A percentile compares a stretch with the other conserved stretches of the same genome.
phyloP scores from a whole-genome alignment of 2,797 vertebrate genomes.

The Acanthopagrus latus region DNA sequence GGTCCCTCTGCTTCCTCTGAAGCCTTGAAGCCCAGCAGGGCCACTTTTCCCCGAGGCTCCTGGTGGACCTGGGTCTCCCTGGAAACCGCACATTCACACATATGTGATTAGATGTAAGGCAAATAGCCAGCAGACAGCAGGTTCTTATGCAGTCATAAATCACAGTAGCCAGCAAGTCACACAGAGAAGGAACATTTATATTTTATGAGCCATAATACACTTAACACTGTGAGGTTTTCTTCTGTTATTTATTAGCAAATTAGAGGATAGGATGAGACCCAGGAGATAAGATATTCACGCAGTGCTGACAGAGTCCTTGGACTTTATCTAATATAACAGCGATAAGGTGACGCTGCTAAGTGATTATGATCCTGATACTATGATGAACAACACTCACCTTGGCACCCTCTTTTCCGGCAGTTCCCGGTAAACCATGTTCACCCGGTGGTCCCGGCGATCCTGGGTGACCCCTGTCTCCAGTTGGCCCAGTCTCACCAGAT shows the following conservation, averaged over 20 bases:
- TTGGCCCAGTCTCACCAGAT: conserved; percentile 90
- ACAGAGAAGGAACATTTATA: conserved; percentile 67
- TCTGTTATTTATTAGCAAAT: conserved; percentile 76
- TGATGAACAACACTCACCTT: conserved; percentile 86
- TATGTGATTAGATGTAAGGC: conserved; percentile 57
- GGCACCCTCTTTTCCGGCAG: conserved; percentile 91
- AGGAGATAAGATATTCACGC: conserved; percentile 62
- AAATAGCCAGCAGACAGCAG: conserved; percentile 64
- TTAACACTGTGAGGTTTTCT: conserved; percentile 50
- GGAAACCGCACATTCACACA: conserved; percentile 64
- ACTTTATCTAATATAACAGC: conserved; percentile 59
- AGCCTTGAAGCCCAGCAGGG: conserved; percentile 88
- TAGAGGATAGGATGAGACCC: conserved; percentile 63
- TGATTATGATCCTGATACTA: conserved; percentile 57
- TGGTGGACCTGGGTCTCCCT: conserved; percentile 92
- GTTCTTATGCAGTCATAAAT: conserved; percentile 72
- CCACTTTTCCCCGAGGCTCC: conserved; percentile 91
- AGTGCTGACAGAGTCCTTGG: conserved; percentile 55
- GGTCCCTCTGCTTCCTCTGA: conserved; percentile 88
- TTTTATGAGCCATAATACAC: conserved; percentile 72
- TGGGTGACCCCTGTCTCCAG: conserved; percentile 93
- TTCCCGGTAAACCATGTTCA: conserved; percentile 92
- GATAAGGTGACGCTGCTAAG: conserved; percentile 49
- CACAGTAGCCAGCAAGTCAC: conserved; percentile 64
- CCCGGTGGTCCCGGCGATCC: conserved; percentile 94